Base-by-base conservation (phyloP, 2,888 invertebrate genomes). In the Erebia aethiops region DNA sequence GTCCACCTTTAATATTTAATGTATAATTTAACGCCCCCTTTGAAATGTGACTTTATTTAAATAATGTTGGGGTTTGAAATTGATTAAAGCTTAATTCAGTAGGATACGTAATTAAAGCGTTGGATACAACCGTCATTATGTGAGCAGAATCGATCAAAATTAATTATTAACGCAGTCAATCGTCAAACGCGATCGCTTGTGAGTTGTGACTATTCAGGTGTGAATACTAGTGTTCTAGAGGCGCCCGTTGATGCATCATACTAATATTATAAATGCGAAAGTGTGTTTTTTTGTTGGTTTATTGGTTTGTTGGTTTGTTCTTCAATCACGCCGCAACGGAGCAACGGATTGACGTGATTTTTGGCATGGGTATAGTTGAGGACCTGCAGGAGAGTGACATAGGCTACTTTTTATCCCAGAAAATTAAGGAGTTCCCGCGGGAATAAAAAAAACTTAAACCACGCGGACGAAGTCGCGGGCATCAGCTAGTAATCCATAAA, bases 61-160 rank as follows among this genome's bases (percentile, higher is more conserved):
- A 58, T 41, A 1, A 1, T 0, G 8, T 11, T 61, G 41, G 1
- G 60, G 43, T 61, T 61, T 1, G 0, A 43, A 43, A 46, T 65
- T 11, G 18, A 13, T 56, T 16, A 14, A 46, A 60, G 8, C 46
- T 58, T 7, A 1, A 43, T 61, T 43, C 49, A 51, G n/a, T 69
- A 21, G 43, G 10, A 11, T n/a, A 46, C 35, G 21, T 71, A 69
- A 71, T 69, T 54, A 69, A 71, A 61, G 69, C 71, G 65, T 60
- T 65, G 56, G 49, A 60, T 69, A 16, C 69, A 46, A 58, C 69
- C 69, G 61, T 56, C 69, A 68, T 69, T 68, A 69, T 69, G 66
- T 62, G 71, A 69, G 65, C 65, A 61, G 61, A 69, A 66, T 61
- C 71, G 71, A 71, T 71, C 69, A 69, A 69, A 69, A 71, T 71